Evolutionary conservation across 2,888 invertebrate species (phyloP).

Genomic region (Sepiola atlantica): DNA sequence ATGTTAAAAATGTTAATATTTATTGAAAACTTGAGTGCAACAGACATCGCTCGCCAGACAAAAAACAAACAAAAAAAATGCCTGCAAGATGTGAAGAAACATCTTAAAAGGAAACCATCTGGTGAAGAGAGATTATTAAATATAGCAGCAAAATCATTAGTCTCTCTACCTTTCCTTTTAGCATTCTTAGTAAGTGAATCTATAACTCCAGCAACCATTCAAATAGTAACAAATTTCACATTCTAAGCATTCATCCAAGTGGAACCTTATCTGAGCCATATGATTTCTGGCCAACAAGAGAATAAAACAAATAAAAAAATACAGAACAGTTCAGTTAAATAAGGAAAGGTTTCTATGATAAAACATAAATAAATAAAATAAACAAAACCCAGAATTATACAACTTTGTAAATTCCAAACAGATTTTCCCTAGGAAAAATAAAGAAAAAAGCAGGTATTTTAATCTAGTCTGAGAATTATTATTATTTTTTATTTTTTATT

Average conservation of each 20-base stretch:
- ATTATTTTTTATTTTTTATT: no score
- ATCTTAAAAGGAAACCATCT: no score
- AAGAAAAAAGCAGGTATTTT: background rate
- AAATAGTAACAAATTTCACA: background rate
- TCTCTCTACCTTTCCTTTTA: background rate
- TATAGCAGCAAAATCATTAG: background rate
- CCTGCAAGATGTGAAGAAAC: no score
- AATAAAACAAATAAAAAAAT: background rate
- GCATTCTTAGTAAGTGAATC: background rate
- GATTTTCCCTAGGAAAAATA: background rate
- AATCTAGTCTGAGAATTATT: background rate
- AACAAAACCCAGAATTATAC: background rate
- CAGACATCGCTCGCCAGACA: no score
- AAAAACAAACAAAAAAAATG: no score
- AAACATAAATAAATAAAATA: no score
- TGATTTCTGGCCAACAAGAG: background rate
- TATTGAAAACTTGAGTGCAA: no score
- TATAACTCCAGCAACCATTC: background rate
- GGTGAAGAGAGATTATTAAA: background rate
- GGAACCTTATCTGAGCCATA: conserved; percentile 20
- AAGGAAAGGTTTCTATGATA: background rate
- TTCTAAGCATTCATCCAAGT: background rate
- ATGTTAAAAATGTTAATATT: no score
- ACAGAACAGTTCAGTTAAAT: background rate
- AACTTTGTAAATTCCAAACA: background rate